These are phyloP conservation scores for Lasioglossum baleicum DNA, from an alignment of 1,140 invertebrate species.

Conservation along the genomic window DNA sequence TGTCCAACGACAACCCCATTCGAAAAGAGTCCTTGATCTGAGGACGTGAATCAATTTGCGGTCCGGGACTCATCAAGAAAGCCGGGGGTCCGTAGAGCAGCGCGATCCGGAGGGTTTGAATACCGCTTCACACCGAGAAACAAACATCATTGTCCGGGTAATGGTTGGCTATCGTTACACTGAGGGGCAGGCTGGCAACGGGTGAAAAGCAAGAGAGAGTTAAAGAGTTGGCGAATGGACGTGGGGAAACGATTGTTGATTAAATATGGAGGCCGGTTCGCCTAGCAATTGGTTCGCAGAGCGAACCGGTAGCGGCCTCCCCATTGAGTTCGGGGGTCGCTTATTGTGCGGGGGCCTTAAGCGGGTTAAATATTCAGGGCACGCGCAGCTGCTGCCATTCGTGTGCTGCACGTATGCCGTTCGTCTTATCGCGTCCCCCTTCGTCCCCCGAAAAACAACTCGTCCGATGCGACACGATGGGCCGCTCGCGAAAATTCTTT, in stretches of 20 bases:
- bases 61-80: neutral
- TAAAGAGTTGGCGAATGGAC: neutral
- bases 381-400: constrained; percentile 64
- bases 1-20: neutral
- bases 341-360: constrained; percentile 56
- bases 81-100: neutral
- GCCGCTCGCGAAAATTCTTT: constrained; percentile 25
- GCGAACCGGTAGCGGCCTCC: constrained; percentile 21
- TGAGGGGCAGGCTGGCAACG: neutral
- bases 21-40: neutral
- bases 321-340: constrained; percentile 45
- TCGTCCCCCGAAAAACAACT: constrained; percentile 53
- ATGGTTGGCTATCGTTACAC: neutral
- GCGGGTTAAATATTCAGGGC: constrained; percentile 73
- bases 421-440: constrained; percentile 67
- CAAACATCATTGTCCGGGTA: neutral
- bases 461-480: constrained; percentile 7
- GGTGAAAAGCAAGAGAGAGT: neutral
- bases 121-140: neutral
- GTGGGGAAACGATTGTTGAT: constrained; percentile 51
- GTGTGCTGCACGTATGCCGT: constrained; percentile 63
- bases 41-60: neutral
- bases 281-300: constrained; percentile 41
- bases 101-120: neutral
- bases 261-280: constrained; percentile 70